phyloP scores from a whole-genome alignment of 2,888 invertebrate genomes.

The Lydus trimaculatus region DNA sequence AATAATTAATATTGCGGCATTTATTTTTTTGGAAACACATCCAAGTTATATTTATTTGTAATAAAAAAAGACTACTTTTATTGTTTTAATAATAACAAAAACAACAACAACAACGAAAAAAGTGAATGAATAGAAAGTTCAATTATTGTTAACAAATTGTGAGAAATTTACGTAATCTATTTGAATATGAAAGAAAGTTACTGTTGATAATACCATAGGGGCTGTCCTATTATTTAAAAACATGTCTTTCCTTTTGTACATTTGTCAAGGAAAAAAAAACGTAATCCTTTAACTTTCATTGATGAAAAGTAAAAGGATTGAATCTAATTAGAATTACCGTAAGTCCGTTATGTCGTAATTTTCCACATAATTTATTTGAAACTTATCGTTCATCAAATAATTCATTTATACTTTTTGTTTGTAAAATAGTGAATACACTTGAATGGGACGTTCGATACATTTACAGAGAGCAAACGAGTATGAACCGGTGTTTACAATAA shows the following conservation, averaged over 20 bases:
- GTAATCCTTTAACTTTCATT: neutral
- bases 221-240: neutral
- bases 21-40: neutral
- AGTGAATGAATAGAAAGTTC: neutral
- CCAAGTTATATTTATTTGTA: neutral
- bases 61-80: neutral
- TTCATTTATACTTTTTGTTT: too few relatives aligned
- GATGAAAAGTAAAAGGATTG: neutral
- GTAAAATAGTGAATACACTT: neutral
- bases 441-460: neutral
- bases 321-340: neutral
- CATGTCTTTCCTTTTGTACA: neutral
- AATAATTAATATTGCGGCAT: neutral
- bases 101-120: neutral
- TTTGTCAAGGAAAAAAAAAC: neutral
- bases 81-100: too few relatives aligned
- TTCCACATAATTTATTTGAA: neutral
- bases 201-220: neutral
- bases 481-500: neutral
- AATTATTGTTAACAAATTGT: conserved; percentile 1
- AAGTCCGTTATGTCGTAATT: neutral
- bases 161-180: conserved; percentile 6
- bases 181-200: conserved; percentile 6
- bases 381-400: too few relatives aligned
- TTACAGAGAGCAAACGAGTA: neutral